These are phyloP conservation scores for Egretta garzetta DNA, from an alignment of 2,113 vertebrate species.

Conservation along the genomic window DNA sequence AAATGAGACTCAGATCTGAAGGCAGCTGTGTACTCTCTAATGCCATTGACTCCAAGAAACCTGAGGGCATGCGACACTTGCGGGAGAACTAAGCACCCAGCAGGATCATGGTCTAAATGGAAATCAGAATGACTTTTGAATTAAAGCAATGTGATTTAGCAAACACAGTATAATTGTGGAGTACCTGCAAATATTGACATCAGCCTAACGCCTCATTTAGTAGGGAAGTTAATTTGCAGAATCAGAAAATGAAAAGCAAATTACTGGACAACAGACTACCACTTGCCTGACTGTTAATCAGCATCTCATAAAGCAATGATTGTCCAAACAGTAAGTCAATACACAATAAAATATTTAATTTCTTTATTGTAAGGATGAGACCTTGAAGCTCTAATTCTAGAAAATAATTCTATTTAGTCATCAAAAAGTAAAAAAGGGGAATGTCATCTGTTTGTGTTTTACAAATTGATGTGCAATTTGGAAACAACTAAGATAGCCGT, in stretches of 20 bases:
- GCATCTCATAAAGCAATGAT: not conserved
- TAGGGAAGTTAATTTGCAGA: conserved; percentile 44
- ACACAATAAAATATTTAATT: conserved; percentile 9
- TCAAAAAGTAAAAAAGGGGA: not conserved
- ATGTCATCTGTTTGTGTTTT: not conserved
- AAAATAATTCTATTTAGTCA: not conserved
- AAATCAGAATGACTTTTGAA: conserved; percentile 37
- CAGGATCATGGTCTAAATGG: conserved; percentile 24
- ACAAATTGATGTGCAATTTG: not conserved
- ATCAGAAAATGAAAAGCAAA: conserved; percentile 50
- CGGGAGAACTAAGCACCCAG: not conserved
- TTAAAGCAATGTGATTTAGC: conserved; percentile 47
- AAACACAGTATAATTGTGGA: conserved; percentile 47
- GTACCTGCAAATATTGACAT: conserved; percentile 65
- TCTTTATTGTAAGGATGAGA: not conserved
- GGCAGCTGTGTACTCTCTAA: not conserved
- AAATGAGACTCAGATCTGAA: not conserved
- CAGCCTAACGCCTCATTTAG: conserved; percentile 35
- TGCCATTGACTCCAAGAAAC: not conserved
- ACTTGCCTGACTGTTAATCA: not conserved
- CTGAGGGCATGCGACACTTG: not conserved
- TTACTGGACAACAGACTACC: conserved; percentile 22
- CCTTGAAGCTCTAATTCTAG: not conserved
- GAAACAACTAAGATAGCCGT: not conserved
- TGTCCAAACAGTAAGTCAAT: not conserved